Evolutionary conservation across 2,113 vertebrate genomes (phyloP), one percentile per base, ranked within the genome.

Genomic region (Saimiri boliviensis): DNA sequence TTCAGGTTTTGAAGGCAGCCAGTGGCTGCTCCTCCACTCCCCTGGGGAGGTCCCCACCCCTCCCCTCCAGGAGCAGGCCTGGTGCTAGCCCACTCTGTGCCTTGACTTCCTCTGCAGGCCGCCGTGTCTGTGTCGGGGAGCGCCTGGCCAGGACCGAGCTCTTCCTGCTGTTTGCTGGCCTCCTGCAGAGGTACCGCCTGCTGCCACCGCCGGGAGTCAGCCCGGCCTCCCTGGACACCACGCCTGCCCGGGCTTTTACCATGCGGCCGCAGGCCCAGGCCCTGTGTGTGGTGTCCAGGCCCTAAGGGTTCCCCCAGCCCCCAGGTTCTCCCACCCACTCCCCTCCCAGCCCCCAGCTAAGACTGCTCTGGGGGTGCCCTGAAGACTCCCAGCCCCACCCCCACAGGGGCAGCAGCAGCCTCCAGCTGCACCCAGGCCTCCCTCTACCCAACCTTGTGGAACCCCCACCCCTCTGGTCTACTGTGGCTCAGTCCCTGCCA

Each of bases 91-190:
- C 40, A 45, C 16, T 14, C 8, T 0, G 5, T 37, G 42, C 76
- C 74, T 76, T 0, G 8, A 7, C 80, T 97, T 58, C 27, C 89
- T 20, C 60, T 2, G 0, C 96, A 99, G 99, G 99, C 47, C 98
- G 98, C 70, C 97, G 99, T 1, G 98, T 98, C 71, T 99, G 99
- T 45, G 97, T 98, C 0, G 99, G 99, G 3, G 98, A 99, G 25
- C 98, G 98, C 81, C 97, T 99, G 32, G 99, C 99, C 94, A 98
- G 98, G 97, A 98, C 97, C 11, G 98, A 98, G 96, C 97, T 99
- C 4, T 99, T 99, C 19, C 93, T 99, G 85, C 98, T 99, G 93
- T 98, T 99, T 0, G 97, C 98, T 0, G 98, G 98, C 23, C 6
- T 99, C 88, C 97, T 99, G 27, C 98, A 98, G 97, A 98, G 94